Percentiles rank a stretch among this genome's conserved stretches.
Evolutionary conservation across 2,113 vertebrate genomes (phyloP).

Genomic region (Hemibates koningsi): DNA sequence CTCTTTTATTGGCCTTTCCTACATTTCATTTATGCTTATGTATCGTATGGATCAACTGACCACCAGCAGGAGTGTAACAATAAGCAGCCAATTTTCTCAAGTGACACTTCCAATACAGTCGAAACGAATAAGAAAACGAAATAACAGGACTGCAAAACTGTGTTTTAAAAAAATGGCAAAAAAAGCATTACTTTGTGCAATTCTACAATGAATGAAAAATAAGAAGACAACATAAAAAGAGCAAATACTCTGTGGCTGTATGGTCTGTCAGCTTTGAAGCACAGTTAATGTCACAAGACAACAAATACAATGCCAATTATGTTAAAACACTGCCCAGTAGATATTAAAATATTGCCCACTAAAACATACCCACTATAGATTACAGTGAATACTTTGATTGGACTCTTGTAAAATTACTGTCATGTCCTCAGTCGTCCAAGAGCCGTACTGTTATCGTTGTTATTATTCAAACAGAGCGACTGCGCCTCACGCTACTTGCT

Average conservation of each 20-base stretch:
- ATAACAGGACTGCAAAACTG: background rate
- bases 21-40: background rate
- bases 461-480: background rate
- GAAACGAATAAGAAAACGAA: background rate
- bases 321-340: background rate
- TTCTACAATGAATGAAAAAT: background rate
- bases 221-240: background rate
- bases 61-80: background rate
- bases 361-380: background rate
- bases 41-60: accelerated
- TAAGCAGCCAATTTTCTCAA: background rate
- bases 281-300: background rate
- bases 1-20: background rate
- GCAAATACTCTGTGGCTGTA: background rate
- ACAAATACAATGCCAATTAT: background rate
- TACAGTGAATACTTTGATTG: background rate
- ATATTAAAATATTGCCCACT: background rate
- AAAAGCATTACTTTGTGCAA: background rate
- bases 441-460: background rate
- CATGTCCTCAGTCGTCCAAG: background rate
- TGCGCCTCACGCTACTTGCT: background rate
- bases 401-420: background rate
- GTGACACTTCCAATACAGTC: background rate
- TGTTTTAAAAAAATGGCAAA: background rate
- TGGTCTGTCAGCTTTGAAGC: background rate